These are phyloP conservation scores for Pterocles orientalis DNA, from an alignment of 2,113 vertebrate species.

Conservation along the genomic window DNA sequence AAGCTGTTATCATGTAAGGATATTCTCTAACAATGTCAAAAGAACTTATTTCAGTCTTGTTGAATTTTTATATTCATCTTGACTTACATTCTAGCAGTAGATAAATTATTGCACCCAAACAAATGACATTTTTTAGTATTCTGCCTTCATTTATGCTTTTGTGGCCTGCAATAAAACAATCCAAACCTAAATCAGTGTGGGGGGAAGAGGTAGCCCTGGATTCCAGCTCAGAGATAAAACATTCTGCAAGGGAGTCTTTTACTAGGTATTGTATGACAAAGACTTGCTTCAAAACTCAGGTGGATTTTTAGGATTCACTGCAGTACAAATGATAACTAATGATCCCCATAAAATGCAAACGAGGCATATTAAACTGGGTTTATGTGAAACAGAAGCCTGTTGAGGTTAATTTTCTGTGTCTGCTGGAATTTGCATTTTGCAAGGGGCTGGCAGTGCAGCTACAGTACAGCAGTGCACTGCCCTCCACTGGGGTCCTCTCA, in stretches of 20 bases:
- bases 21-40: not conserved
- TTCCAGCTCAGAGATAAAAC: not conserved
- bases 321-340: not conserved
- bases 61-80: not conserved
- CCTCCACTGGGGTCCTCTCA: not conserved
- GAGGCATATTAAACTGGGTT: not conserved
- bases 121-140: not conserved
- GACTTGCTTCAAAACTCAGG: not conserved
- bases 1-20: not conserved
- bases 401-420: not conserved
- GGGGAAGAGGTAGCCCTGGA: not conserved
- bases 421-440: not conserved
- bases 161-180: not conserved
- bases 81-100: not conserved
- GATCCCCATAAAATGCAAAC: not conserved
- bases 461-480: not conserved
- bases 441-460: not conserved
- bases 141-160: not conserved
- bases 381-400: not conserved
- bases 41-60: not conserved
- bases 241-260: not conserved
- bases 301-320: not conserved
- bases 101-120: not conserved
- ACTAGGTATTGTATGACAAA: not conserved
- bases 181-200: not conserved